A percentile compares a stretch with the other conserved stretches of the same genome.
Evolutionary conservation across 2,113 vertebrate species (phyloP).

Genomic region (Xiphophorus maculatus): DNA sequence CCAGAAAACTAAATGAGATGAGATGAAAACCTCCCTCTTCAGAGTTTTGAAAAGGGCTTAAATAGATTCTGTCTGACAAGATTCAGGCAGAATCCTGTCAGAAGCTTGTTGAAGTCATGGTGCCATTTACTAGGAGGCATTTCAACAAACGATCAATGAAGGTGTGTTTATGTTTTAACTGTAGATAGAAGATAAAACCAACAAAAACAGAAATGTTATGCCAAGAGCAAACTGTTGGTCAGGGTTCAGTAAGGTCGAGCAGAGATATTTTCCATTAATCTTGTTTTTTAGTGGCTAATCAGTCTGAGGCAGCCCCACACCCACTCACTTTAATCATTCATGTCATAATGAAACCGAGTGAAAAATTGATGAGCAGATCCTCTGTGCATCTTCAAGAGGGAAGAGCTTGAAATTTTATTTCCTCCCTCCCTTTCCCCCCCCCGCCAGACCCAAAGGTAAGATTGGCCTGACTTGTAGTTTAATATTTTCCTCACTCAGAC

Average conservation of each 20-base stretch:
- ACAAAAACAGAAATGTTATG: neutral
- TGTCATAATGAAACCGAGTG: constrained; percentile 47
- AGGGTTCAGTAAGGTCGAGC: constrained; percentile 16
- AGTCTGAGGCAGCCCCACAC: constrained; percentile 25
- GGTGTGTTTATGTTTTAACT: no score
- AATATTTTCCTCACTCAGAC: constrained; percentile 2
- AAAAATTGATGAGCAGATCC: constrained; percentile 62
- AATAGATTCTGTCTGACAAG: no score
- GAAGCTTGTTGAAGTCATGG: no score
- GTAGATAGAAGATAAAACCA: neutral
- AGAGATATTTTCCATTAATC: constrained; percentile 24
- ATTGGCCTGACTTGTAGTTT: constrained; percentile 4
- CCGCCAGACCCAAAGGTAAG: neutral
- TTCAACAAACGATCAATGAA: no score
- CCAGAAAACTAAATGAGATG: no score
- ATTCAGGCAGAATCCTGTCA: no score
- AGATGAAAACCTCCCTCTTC: no score
- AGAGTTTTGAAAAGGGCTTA: no score
- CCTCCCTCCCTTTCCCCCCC: neutral
- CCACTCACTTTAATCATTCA: constrained; percentile 67
- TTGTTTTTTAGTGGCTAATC: constrained; percentile 2
- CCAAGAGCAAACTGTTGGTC: constrained; percentile 2
- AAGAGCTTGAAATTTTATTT: neutral
- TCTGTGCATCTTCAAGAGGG: constrained; percentile 1
- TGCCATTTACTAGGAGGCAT: no score